Evolutionary conservation across 2,797 vertebrate genomes (phyloP), one percentile per base, ranked within the genome.

Genomic region (Arctocebus calabarensis): DNA sequence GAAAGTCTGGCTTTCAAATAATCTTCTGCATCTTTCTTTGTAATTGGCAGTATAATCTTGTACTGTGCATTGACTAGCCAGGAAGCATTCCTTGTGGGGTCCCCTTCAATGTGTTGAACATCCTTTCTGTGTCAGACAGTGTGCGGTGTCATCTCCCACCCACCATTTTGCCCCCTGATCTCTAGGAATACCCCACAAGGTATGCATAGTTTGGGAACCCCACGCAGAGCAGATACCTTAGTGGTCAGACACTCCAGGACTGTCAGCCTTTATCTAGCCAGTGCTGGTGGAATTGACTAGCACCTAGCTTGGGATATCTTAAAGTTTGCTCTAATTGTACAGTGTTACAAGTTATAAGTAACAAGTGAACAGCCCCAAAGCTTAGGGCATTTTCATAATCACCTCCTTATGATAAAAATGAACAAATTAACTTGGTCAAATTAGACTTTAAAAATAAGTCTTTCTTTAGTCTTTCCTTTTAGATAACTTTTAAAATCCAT

Each of bases 401-500:
- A 23, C 0, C 3, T 48, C 14, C 12, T 94, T 91, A 75, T 12
- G 32, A n/a, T 89, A 29, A 34, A 82, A 77, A 55, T 22, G 8
- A 37, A 5, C 7, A 32, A 40, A 68, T 74, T 74, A 83, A 17
- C 11, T 29, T 84, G 40, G 27, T 74, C 32, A 12, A 20, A 29
- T 61, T 40, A 81, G 10, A 70, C 8, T 68, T 10, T 0, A 37
- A 64, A 64, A 68, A 43, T 29, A 84, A 52, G 13, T 40, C 37
- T 85, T 88, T 14, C 29, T 4, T 66, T 61, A 74, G 5, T 45
- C 34, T 70, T 78, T 23, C 3, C 40, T 82, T 86, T 70, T n/a
- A 75, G 2, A 5, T 14, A 62, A 37, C 20, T 84, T 84, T 77
- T 88, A 77, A 86, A 88, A 48, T 88, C 87, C 62, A 57, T 17